Percentiles rank a stretch among this genome's conserved stretches.
These are phyloP conservation scores for Pachycephus smyrnensis DNA, from an alignment of 2,888 invertebrate species.

Conservation along the genomic window DNA sequence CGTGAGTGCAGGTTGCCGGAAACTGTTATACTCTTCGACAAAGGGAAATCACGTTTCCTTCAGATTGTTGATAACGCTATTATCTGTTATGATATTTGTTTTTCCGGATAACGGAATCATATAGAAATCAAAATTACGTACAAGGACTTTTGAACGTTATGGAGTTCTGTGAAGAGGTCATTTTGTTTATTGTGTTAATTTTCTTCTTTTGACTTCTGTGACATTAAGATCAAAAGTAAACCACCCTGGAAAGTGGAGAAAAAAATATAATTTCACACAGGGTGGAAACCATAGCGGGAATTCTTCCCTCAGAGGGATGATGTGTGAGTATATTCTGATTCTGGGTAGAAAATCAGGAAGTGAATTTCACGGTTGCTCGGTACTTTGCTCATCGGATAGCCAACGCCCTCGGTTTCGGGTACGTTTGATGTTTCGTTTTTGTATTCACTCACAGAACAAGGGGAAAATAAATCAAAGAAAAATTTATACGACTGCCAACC, in stretches of 20 bases:
- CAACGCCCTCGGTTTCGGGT: background rate
- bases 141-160: background rate
- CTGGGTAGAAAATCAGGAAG: background rate
- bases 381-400: background rate
- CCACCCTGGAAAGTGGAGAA: background rate
- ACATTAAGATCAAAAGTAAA: background rate
- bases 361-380: background rate
- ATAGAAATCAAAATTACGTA: background rate
- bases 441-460: background rate
- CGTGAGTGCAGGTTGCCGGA: slow-evolving; percentile 10
- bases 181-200: background rate
- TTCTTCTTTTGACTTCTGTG: background rate
- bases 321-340: background rate
- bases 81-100: background rate
- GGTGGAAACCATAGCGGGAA: background rate
- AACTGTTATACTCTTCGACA: slow-evolving; percentile 34
- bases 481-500: background rate
- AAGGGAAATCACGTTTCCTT: slow-evolving; percentile 23
- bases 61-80: background rate
- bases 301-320: background rate
- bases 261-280: background rate
- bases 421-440: background rate
- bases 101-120: background rate
- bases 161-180: background rate
- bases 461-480: background rate